Conservation (phyloP, 1,140 invertebrate species). For the Zophobas morio region DNA sequence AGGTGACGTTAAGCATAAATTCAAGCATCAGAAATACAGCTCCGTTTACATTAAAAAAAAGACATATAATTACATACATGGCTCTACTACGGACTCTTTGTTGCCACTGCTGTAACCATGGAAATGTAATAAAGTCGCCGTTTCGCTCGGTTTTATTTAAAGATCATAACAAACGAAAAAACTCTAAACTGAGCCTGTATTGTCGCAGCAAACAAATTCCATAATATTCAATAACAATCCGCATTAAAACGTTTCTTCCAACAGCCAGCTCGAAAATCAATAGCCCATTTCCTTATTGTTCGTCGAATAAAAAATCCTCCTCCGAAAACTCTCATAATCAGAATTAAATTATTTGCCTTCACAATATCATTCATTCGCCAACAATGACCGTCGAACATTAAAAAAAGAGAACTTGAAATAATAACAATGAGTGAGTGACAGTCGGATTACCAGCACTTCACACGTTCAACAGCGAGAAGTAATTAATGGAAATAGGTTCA, state of each 20-base stretch:
- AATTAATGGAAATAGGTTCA: too few species aligned
- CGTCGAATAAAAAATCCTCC: background rate
- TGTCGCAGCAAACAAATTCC: background rate
- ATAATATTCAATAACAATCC: background rate
- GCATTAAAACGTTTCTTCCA: background rate
- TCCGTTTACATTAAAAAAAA: too few species aligned
- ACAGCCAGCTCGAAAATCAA: background rate
- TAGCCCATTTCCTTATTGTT: background rate
- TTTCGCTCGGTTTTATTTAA: background rate
- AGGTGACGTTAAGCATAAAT: too few species aligned
- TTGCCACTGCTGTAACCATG: background rate
- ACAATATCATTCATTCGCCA: background rate
- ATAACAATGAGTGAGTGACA: too few species aligned
- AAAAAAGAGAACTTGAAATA: background rate
- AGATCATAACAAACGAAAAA: background rate
- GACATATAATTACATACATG: too few species aligned
- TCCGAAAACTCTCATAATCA: background rate
- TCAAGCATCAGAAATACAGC: too few species aligned
- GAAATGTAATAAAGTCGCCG: too few species aligned
- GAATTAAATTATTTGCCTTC: background rate
- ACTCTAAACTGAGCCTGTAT: background rate
- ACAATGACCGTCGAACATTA: background rate
- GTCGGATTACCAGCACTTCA: too few species aligned
- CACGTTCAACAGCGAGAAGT: too few species aligned
- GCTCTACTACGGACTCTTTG: background rate